Percentiles rank a stretch among this genome's conserved stretches.
These are phyloP conservation scores for Zalophus californianus DNA, from an alignment of 2,797 vertebrate genomes.

Conservation along the genomic window DNA sequence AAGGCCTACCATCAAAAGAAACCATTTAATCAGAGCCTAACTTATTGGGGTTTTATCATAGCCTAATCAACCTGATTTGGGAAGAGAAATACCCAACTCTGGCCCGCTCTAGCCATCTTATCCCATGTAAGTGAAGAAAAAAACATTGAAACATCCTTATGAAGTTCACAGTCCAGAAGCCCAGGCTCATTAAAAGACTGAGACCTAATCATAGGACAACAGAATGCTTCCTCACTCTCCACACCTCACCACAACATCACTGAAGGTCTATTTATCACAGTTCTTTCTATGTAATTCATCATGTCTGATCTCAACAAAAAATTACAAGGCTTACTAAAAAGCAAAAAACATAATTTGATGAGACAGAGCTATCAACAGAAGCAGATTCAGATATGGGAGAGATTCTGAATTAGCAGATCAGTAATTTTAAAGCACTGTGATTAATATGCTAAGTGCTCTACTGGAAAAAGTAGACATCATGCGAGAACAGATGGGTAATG, in stretches of 20 bases:
- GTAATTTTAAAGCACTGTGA: neutral
- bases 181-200: neutral
- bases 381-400: neutral
- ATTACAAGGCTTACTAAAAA: neutral
- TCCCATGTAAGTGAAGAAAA: neutral
- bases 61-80: neutral
- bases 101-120: neutral
- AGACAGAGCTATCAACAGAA: neutral
- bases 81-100: neutral
- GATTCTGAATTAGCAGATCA: neutral
- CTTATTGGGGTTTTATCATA: neutral
- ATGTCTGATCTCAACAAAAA: conserved; percentile 9
- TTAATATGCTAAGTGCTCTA: neutral
- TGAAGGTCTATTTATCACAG: neutral
- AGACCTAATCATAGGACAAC: neutral
- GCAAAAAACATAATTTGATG: neutral
- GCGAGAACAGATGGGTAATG: neutral
- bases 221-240: neutral
- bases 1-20: neutral
- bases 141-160: neutral
- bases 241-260: neutral
- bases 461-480: neutral
- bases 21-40: neutral
- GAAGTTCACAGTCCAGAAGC: neutral
- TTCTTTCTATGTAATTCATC: neutral